phyloP scores from a whole-genome alignment of 1,140 invertebrate genomes.

The Probaryconus sp. region DNA sequence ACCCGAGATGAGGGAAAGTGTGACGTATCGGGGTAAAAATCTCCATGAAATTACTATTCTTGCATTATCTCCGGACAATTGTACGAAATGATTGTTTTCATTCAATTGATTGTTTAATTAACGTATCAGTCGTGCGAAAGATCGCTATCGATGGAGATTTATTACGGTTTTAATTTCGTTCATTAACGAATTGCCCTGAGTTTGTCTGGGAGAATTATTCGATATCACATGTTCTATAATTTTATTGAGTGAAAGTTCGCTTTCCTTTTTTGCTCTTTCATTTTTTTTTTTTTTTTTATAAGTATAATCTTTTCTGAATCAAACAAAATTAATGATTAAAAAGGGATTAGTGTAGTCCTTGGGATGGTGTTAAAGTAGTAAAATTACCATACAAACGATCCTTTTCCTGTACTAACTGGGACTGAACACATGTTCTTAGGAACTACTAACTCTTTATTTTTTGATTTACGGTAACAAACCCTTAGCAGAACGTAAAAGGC shows the following conservation, averaged over 20 bases:
- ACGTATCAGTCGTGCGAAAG: conserved; percentile 15
- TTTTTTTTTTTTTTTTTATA: no score
- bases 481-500: background rate
- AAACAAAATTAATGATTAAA: no score
- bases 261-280: no score
- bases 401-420: no score
- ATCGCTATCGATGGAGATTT: conserved; percentile 21
- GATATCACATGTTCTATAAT: no score
- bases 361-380: background rate
- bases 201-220: no score
- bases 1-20: conserved; percentile 57
- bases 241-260: no score
- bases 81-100: background rate
- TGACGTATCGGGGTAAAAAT: conserved; percentile 38
- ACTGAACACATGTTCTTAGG: no score
- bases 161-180: conserved; percentile 2
- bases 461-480: conserved; percentile 1
- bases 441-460: background rate
- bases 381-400: conserved; percentile 11
- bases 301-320: no score
- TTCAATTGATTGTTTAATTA: conserved; percentile 23
- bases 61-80: conserved; percentile 10
- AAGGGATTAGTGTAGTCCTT: no score
- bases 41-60: conserved; percentile 24
- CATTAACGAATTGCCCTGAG: conserved; percentile 19